Evolutionary conservation across 2,113 vertebrate genomes (phyloP).

Genomic region (Osmerus eperlanus): DNA sequence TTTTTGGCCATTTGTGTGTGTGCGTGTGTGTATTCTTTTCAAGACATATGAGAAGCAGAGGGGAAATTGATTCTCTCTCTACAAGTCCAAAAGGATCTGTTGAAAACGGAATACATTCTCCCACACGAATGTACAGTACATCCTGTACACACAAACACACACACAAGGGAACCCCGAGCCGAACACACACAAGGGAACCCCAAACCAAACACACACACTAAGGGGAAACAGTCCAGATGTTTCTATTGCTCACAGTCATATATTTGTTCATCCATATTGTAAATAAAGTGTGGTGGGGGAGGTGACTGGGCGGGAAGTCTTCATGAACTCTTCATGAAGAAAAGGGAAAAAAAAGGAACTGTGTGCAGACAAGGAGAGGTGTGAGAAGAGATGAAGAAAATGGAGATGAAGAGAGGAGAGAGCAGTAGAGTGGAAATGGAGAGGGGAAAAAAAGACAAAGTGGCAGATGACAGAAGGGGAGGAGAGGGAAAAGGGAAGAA

Average conservation of each 20-base stretch:
- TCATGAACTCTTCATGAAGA: not conserved
- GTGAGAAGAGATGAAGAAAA: not conserved
- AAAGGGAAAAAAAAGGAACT: not conserved
- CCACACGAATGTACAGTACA: too few species aligned
- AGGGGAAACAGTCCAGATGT: too few species aligned
- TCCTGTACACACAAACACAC: too few species aligned
- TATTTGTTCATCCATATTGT: too few species aligned
- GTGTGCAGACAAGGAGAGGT: not conserved
- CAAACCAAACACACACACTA: too few species aligned
- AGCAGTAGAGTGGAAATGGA: slow-evolving; percentile 2
- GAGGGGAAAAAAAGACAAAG: not conserved
- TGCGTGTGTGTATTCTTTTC: not conserved
- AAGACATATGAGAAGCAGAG: not conserved
- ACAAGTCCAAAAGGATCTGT: not conserved
- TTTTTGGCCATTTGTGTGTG: not conserved
- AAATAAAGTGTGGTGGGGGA: too few species aligned
- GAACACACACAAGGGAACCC: too few species aligned
- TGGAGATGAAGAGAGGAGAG: not conserved
- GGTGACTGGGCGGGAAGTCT: not conserved
- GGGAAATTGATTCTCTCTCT: not conserved
- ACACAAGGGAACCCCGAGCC: too few species aligned
- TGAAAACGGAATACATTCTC: too few species aligned
- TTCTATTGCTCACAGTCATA: too few species aligned
- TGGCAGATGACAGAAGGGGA: not conserved
- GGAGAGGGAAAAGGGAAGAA: not conserved